phyloP scores from a whole-genome alignment of 2,888 invertebrate species.

The Nephrotoma appendiculata region DNA sequence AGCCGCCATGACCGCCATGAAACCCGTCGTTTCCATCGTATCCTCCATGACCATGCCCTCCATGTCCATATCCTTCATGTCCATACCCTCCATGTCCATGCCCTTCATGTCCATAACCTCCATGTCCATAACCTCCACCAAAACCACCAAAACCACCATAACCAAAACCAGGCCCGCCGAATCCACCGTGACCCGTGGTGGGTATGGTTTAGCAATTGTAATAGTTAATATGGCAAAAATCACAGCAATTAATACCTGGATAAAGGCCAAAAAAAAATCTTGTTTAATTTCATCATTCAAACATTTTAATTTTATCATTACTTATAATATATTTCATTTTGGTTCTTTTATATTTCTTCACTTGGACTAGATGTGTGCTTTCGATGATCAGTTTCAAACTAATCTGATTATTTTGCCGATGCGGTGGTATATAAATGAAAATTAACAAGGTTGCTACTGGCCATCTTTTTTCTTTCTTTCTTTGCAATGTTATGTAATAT shows the following conservation, averaged over 20 bases:
- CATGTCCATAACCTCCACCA: background rate
- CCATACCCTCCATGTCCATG: background rate
- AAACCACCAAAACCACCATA: background rate
- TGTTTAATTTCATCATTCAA: background rate
- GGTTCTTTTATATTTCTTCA: background rate
- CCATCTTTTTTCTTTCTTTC: background rate
- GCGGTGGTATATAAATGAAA: background rate
- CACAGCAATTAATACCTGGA: background rate
- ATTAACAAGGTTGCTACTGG: background rate
- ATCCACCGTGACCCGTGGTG: background rate
- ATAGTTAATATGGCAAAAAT: background rate
- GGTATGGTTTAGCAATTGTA: background rate
- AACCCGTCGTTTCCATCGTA: background rate
- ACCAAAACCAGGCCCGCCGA: background rate
- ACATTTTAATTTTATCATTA: background rate
- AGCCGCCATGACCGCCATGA: background rate
- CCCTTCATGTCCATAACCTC: background rate
- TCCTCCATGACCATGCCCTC: background rate
- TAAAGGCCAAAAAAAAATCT: background rate
- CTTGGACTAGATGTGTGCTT: background rate
- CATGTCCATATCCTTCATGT: background rate
- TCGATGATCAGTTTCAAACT: background rate
- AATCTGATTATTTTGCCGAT: background rate
- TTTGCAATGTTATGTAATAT: no score
- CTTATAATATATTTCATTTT: background rate